Conservation (phyloP, 2,113 vertebrate species). For the Aramus guarauna region DNA sequence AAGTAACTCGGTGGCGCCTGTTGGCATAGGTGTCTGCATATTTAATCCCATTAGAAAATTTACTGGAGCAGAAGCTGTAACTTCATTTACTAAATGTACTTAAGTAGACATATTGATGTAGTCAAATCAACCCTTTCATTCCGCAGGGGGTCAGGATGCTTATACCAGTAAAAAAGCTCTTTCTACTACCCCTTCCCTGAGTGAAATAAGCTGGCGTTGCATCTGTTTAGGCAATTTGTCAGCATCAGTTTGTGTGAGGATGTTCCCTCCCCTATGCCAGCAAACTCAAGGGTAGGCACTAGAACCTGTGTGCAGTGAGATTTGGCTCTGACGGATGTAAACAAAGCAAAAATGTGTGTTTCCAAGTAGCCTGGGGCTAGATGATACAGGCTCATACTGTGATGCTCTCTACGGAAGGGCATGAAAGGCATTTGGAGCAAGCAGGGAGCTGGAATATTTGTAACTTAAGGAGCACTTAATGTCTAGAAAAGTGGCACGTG, state of each 20-base stretch:
- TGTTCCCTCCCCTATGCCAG: background rate
- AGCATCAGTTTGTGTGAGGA: background rate
- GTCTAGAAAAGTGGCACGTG: background rate
- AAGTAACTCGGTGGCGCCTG: background rate
- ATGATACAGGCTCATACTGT: background rate
- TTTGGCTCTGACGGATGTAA: background rate
- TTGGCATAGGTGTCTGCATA: background rate
- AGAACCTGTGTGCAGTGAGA: background rate
- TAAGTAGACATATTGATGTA: background rate
- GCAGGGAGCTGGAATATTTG: background rate
- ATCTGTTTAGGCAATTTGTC: background rate
- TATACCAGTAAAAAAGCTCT: background rate
- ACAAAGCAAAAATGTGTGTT: background rate
- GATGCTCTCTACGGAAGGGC: background rate
- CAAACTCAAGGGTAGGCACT: rapidly evolving
- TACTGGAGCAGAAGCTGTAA: background rate
- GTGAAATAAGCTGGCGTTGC: background rate
- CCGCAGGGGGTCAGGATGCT: background rate
- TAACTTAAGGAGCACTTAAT: background rate
- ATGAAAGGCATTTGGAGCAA: background rate
- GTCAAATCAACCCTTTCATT: background rate
- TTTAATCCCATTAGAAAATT: background rate
- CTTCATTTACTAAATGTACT: background rate
- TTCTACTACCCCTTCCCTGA: background rate
- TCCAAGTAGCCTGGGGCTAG: background rate